phyloP scores from a whole-genome alignment of 2,888 invertebrate species.

The Drepanosiphum platanoidis region DNA sequence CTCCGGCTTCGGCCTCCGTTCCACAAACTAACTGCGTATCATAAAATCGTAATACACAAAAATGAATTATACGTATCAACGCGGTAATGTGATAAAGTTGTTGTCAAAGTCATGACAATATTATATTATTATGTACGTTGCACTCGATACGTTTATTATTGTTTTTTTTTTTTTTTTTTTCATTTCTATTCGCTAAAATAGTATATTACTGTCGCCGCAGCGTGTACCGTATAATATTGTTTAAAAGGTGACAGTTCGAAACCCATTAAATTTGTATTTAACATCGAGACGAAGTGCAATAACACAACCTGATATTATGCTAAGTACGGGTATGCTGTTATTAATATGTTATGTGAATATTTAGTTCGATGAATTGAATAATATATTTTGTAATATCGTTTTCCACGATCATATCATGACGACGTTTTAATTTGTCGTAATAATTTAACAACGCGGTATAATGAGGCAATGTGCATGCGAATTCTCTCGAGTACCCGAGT shows the following conservation, averaged over 20 bases:
- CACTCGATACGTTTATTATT: no score
- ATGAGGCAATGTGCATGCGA: no score
- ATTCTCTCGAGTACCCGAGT: no score
- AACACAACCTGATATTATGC: neutral
- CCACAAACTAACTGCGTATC: constrained; percentile 4
- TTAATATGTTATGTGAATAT: no score
- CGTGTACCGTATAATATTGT: neutral
- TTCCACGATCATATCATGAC: neutral
- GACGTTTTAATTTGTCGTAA: neutral
- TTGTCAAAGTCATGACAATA: neutral
- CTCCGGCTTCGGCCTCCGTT: constrained; percentile 38
- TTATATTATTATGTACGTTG: neutral
- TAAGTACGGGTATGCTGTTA: neutral
- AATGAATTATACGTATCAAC: neutral
- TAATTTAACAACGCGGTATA: neutral
- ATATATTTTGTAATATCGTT: neutral
- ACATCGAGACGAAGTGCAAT: neutral
- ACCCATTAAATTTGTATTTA: neutral
- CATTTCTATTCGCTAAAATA: neutral
- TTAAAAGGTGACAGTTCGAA: neutral
- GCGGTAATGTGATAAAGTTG: neutral
- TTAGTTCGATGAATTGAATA: no score
- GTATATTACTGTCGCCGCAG: neutral
- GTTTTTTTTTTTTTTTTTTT: neutral
- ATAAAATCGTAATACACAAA: constrained; percentile 6